Conservation (phyloP, 2,888 invertebrate species). For the Melanophora roralis region DNA sequence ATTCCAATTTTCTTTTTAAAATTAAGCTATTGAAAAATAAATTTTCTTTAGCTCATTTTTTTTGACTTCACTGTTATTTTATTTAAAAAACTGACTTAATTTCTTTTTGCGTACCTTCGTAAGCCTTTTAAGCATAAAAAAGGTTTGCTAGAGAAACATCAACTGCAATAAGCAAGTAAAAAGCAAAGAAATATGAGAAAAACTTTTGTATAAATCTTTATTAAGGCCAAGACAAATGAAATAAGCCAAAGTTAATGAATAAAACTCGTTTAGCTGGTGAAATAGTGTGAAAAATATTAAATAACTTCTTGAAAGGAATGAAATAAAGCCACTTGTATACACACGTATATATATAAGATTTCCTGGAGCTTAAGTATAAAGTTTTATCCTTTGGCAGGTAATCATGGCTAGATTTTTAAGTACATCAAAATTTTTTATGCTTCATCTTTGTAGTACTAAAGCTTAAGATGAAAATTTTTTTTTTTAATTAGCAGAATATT, state of each 20-base stretch:
- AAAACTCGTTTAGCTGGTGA: conserved; percentile 57
- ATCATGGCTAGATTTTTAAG: conserved; percentile 52
- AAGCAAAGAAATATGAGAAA: not conserved
- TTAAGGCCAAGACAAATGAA: conserved; percentile 61
- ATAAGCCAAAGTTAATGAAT: conserved; percentile 62
- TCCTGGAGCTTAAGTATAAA: not conserved
- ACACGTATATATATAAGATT: not conserved
- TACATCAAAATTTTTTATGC: not conserved
- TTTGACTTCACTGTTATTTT: not conserved
- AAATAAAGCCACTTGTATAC: not conserved
- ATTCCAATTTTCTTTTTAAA: too few species aligned
- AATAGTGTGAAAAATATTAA: conserved; percentile 62
- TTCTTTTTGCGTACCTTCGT: not conserved
- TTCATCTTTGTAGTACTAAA: not conserved
- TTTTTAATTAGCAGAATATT: too few species aligned
- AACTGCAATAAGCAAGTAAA: not conserved
- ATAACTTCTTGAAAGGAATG: conserved; percentile 12
- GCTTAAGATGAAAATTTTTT: not conserved
- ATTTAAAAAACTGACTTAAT: conserved; percentile 1
- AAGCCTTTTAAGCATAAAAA: not conserved
- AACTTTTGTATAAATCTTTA: conserved; percentile 58
- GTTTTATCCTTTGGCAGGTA: conserved; percentile 40
- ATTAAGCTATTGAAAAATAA: too few species aligned
- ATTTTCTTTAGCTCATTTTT: not conserved
- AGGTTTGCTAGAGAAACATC: not conserved